Evolutionary conservation across 2,888 invertebrate genomes (phyloP).

Genomic region (Amblyteles armatorius): DNA sequence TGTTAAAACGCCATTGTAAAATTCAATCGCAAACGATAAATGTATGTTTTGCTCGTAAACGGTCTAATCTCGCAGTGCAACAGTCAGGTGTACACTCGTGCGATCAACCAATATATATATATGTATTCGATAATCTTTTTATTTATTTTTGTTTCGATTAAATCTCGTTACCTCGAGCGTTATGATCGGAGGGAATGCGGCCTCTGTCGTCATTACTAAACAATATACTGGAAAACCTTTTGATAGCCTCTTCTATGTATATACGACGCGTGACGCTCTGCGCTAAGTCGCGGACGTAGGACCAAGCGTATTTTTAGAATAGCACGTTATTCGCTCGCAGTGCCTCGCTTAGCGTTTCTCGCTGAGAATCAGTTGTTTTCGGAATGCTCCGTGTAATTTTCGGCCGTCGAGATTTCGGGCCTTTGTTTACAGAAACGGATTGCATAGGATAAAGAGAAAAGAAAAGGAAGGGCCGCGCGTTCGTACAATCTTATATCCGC

Average conservation of each 20-base stretch:
- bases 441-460: neutral
- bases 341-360: slow-evolving; percentile 1
- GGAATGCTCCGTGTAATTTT: neutral
- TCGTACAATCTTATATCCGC: neutral
- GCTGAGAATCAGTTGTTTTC: neutral
- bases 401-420: neutral
- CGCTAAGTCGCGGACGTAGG: slow-evolving; percentile 76
- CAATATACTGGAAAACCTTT: slow-evolving; percentile 77
- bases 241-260: slow-evolving; percentile 76
- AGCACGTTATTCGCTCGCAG: slow-evolving; percentile 49
- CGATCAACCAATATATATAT: neutral
- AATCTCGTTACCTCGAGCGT: slow-evolving; percentile 74
- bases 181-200: slow-evolving; percentile 79
- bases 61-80: neutral
- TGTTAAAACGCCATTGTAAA: neutral
- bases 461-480: neutral
- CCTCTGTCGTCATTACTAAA: slow-evolving; percentile 79
- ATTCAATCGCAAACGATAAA: neutral
- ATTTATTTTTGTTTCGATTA: neutral
- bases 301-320: slow-evolving; percentile 79
- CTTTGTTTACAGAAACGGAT: neutral
- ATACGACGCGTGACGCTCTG: slow-evolving; percentile 52
- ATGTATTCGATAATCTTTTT: neutral
- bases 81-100: slow-evolving; percentile 18
- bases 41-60: neutral